A percentile compares a stretch with the other conserved stretches of the same genome.
Conservation (phyloP, 2,113 vertebrate genomes). For the Strix aluco region DNA sequence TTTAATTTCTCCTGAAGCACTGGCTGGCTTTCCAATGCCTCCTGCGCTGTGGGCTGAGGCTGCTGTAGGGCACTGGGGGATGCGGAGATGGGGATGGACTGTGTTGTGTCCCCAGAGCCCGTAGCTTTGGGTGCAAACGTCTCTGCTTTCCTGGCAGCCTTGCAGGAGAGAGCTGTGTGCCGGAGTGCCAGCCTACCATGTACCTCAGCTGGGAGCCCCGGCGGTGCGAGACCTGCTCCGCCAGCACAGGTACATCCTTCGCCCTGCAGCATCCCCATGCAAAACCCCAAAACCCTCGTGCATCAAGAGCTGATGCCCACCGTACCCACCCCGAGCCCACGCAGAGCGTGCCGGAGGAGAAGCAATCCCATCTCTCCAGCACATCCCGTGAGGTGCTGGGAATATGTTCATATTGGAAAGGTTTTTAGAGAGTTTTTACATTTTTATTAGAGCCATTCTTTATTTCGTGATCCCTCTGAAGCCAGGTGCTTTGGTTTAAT, state of each 20-base stretch:
- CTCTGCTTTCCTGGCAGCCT: conserved; percentile 72
- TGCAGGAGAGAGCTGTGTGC: conserved; percentile 85
- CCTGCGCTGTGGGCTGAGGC: rapidly evolving
- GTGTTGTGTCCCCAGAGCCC: background rate
- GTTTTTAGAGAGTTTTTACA: conserved; percentile 40
- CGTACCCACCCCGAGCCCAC: rapidly evolving
- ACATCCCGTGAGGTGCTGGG: background rate
- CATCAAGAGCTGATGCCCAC: background rate
- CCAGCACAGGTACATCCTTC: conserved; percentile 75
- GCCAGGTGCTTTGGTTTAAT: conserved; percentile 59
- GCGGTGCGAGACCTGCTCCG: conserved; percentile 82
- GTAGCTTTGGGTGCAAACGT: background rate
- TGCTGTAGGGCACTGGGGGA: background rate
- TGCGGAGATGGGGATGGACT: background rate
- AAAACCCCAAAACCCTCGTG: background rate
- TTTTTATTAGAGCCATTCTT: conserved; percentile 57
- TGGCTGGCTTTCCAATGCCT: background rate
- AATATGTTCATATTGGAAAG: background rate
- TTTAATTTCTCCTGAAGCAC: background rate
- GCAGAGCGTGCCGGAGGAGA: rapidly evolving
- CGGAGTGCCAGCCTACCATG: conserved; percentile 82
- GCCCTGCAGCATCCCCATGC: rapidly evolving
- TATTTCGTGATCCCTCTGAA: conserved; percentile 3
- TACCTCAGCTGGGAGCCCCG: conserved; percentile 84
- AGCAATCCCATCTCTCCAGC: background rate